Conservation (phyloP, 1,140 invertebrate genomes). For the Apis laboriosa region DNA sequence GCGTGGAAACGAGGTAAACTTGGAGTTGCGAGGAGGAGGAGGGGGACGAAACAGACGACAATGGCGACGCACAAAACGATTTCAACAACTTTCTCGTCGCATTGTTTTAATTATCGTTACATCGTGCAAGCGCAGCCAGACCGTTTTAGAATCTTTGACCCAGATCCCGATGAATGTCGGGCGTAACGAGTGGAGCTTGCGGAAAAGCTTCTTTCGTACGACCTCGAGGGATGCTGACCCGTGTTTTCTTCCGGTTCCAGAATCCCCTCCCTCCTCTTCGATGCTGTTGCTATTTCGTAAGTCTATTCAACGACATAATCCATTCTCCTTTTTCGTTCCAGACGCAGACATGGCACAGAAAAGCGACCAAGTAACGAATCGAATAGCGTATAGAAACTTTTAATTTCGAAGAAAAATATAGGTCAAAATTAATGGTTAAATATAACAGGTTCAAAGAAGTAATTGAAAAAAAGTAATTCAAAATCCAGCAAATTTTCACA, state of each 20-base stretch:
- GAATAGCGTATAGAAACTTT: too few species aligned
- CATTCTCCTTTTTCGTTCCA: too few species aligned
- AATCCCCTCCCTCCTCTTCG: background rate
- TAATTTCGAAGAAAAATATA: too few species aligned
- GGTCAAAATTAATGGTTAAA: too few species aligned
- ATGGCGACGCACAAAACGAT: background rate
- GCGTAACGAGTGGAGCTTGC: background rate
- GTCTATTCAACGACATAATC: too few species aligned
- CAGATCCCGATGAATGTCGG: constrained; percentile 24
- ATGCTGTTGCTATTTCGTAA: background rate
- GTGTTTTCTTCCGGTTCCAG: background rate
- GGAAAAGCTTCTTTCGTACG: constrained; percentile 23
- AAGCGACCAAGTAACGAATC: too few species aligned
- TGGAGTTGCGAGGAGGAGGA: background rate
- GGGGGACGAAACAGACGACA: background rate
- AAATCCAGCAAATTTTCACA: too few species aligned
- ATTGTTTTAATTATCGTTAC: constrained; percentile 51
- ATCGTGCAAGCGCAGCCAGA: background rate
- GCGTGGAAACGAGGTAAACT: background rate
- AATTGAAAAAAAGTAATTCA: too few species aligned
- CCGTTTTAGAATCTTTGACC: constrained; percentile 44
- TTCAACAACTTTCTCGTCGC: constrained; percentile 31
- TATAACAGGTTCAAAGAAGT: too few species aligned
- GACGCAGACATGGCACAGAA: too few species aligned
- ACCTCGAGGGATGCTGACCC: too few species aligned